These are phyloP conservation scores for Drosophila borealis DNA, from an alignment of 2,888 invertebrate genomes.

Conservation along the genomic window DNA sequence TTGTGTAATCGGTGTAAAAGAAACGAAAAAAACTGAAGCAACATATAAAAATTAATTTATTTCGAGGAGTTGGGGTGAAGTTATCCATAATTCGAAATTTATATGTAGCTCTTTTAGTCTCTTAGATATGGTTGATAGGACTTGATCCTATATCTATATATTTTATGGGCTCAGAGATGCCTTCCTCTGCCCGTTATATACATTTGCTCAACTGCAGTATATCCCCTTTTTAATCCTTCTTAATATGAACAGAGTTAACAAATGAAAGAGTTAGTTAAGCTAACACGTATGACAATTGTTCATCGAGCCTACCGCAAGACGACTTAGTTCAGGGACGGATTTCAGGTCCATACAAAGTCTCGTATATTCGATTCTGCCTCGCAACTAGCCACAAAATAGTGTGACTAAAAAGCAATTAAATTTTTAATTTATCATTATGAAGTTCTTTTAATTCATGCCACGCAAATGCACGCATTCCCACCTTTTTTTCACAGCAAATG, in stretches of 20 bases:
- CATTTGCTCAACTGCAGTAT: background rate
- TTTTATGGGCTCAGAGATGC: no score
- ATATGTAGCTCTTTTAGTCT: no score
- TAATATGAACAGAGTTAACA: background rate
- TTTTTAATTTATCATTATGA: background rate
- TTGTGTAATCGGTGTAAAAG: no score
- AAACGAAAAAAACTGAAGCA: no score
- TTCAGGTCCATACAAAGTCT: slow-evolving; percentile 2
- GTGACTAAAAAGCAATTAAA: background rate
- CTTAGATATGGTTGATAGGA: no score
- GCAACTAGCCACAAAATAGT: background rate
- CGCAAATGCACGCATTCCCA: background rate
- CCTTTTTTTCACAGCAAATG: background rate
- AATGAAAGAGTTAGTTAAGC: slow-evolving; percentile 18
- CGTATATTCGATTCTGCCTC: background rate
- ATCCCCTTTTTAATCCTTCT: background rate
- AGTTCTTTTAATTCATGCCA: background rate
- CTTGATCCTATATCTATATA: no score
- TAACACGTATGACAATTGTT: slow-evolving; percentile 28
- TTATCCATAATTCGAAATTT: no score
- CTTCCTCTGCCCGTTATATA: no score
- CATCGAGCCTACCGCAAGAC: slow-evolving; percentile 28
- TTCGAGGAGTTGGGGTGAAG: no score
- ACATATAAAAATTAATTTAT: no score
- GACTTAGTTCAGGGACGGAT: slow-evolving; percentile 19